A percentile compares a stretch with the other conserved stretches of the same genome.
These are phyloP conservation scores for Zosterops hypoxanthus DNA, from an alignment of 2,113 vertebrate species.

Conservation along the genomic window DNA sequence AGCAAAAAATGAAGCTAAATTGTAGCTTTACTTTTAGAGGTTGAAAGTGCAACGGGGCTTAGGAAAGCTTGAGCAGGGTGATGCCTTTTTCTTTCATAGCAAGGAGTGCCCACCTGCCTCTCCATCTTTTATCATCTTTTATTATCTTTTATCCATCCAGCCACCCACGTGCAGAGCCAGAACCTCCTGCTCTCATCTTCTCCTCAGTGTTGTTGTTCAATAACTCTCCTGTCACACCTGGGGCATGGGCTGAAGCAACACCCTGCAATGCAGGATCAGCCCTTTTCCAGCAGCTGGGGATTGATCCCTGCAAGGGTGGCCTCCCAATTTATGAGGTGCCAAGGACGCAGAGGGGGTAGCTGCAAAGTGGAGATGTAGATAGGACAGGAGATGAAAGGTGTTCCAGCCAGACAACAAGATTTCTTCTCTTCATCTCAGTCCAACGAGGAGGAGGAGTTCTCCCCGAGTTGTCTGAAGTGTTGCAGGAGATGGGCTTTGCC, in stretches of 20 bases:
- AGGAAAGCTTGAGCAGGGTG: background rate
- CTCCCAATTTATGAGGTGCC: background rate
- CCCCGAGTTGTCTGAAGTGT: background rate
- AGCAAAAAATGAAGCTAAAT: background rate
- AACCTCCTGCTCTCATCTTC: background rate
- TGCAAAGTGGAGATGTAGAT: background rate
- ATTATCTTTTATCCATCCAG: background rate
- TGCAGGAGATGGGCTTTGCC: constrained; percentile 28
- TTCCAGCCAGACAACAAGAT: background rate
- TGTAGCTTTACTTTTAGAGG: background rate
- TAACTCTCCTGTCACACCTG: background rate
- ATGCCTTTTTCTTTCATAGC: background rate
- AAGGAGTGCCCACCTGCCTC: background rate
- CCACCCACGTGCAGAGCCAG: background rate
- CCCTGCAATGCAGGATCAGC: background rate
- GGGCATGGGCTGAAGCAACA: background rate
- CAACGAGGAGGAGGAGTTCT: background rate
- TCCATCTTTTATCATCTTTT: background rate
- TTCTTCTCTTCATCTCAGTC: background rate
- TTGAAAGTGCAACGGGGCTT: background rate
- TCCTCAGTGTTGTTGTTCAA: background rate
- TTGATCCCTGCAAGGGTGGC: background rate
- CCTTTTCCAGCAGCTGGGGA: background rate
- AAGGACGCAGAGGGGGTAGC: background rate
- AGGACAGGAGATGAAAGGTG: background rate